Conservation (phyloP, 1,140 invertebrate species). For the Archivesica marissinica region DNA sequence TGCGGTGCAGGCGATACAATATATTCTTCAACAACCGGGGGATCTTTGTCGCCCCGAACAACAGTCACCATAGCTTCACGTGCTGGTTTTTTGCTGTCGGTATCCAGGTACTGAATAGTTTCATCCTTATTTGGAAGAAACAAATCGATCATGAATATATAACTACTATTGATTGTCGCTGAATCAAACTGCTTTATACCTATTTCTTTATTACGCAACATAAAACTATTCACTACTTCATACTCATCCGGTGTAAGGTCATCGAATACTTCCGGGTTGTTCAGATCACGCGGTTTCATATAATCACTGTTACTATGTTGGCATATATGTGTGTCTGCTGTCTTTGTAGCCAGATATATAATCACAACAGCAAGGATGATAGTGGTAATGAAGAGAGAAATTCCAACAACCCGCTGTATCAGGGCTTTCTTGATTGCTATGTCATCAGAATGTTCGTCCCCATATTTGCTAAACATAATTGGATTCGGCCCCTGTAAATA, state of each 20-base stretch:
- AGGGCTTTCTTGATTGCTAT: background rate
- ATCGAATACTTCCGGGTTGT: constrained; percentile 52
- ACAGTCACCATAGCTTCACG: constrained; percentile 25
- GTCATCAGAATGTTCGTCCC: background rate
- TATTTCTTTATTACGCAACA: background rate
- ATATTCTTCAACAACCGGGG: constrained; percentile 42
- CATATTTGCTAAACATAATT: background rate
- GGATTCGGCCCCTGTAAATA: background rate
- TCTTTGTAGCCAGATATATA: constrained; percentile 12
- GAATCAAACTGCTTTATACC: background rate
- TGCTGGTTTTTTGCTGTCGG: constrained; percentile 1
- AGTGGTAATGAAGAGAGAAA: background rate
- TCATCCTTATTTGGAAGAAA: constrained; percentile 20
- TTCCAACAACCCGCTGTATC: background rate
- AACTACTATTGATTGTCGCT: constrained; percentile 45
- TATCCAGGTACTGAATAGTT: constrained; percentile 31
- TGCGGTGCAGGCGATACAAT: constrained; percentile 29
- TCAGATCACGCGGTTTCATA: constrained; percentile 30
- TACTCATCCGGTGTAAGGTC: constrained; percentile 51
- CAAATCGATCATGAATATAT: constrained; percentile 47
- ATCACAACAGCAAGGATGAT: constrained; percentile 9
- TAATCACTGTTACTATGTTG: constrained; percentile 20
- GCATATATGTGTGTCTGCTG: background rate
- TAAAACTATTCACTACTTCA: constrained; percentile 2
- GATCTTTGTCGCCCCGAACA: background rate